Evolutionary conservation across 2,888 invertebrate species (phyloP), one percentile per base, ranked within the genome.

Genomic region (Drosophila aldrichi): DNA sequence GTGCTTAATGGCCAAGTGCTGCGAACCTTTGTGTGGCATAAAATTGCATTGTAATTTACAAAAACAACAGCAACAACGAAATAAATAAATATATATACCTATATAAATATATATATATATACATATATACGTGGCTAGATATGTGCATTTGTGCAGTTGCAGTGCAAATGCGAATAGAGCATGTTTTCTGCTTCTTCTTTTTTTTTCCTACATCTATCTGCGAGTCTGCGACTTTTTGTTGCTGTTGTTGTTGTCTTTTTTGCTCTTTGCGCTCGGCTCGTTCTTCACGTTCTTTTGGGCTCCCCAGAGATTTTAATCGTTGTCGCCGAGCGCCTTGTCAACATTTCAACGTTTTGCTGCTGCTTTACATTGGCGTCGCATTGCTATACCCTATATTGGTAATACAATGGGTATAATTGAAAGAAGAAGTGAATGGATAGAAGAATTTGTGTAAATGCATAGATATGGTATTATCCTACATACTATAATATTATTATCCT

Each of bases 31-130:
- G 83, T 83, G 87, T 83, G 87, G 83, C 78, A 87, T 72, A 89
- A 87, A 88, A 83, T 82, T 89, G 84, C 88, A 88, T 87, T 89
- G 89, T 81, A 89, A 84, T 88, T 89, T 89, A 85, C 86, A 79
- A 80, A 80, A 78, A 67, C 75, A 69, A 61, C 22, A 36, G 14
- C 36, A 43, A 56, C 67, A 44, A 56, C 22, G 4, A 40, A 29
- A 16, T 56, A 72, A 62, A 43, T 44, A 57, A 22, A 71, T 49
- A 64, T 38, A 54, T n/a, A 65, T 43, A 32, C 7, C n/a, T n/a
- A n/a, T 29, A 22, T 62, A 29, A 29, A 66, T 58, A 44, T 43
- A 56, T n/a, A 38, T 48, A 64, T 48, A 57, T 32, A 48, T 48
- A 64, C 43, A 57, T 32, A 62, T 40, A 34, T 34, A 60, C 6